Evolutionary conservation across 2,113 vertebrate genomes (phyloP).

Genomic region (Tachysurus vachellii): DNA sequence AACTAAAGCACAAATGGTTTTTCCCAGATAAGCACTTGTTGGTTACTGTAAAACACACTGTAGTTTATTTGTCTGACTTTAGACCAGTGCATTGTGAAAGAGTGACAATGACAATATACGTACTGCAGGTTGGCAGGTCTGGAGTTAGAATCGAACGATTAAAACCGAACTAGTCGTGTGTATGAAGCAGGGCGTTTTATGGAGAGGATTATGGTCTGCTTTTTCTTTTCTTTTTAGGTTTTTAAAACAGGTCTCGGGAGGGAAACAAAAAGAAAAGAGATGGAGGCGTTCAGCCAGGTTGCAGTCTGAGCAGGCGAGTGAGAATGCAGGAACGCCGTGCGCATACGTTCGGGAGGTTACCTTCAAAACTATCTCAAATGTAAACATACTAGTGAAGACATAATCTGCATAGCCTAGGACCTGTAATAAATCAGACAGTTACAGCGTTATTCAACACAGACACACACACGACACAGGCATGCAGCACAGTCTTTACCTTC

Average conservation of each 20-base stretch:
- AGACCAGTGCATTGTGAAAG: background rate
- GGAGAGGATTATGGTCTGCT: slow-evolving; percentile 49
- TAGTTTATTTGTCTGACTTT: background rate
- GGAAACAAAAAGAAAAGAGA: slow-evolving; percentile 71
- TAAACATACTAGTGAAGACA: slow-evolving; percentile 99
- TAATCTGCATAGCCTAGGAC: slow-evolving; percentile 99
- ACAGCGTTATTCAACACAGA: slow-evolving; percentile 81
- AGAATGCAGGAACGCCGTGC: slow-evolving; percentile 81
- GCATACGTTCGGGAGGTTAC: slow-evolving; percentile 84
- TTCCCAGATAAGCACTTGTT: background rate
- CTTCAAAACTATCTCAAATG: slow-evolving; percentile 99
- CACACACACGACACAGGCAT: slow-evolving; percentile 68
- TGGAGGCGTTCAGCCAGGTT: slow-evolving; percentile 81
- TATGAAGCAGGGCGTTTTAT: slow-evolving; percentile 25
- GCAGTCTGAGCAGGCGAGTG: slow-evolving; percentile 83
- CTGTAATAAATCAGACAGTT: slow-evolving; percentile 93
- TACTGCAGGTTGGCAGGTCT: background rate
- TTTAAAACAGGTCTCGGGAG: slow-evolving; percentile 76
- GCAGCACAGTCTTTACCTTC: slow-evolving; percentile 89
- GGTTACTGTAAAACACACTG: background rate
- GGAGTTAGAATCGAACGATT: slow-evolving; percentile 39
- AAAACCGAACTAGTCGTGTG: slow-evolving; percentile 61
- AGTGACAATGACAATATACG: background rate
- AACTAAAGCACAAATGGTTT: background rate
- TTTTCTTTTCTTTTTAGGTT: slow-evolving; percentile 43